Evolutionary conservation across 2,113 vertebrate genomes (phyloP), one percentile per base, ranked within the genome.

Genomic region (Zosterops borbonicus): DNA sequence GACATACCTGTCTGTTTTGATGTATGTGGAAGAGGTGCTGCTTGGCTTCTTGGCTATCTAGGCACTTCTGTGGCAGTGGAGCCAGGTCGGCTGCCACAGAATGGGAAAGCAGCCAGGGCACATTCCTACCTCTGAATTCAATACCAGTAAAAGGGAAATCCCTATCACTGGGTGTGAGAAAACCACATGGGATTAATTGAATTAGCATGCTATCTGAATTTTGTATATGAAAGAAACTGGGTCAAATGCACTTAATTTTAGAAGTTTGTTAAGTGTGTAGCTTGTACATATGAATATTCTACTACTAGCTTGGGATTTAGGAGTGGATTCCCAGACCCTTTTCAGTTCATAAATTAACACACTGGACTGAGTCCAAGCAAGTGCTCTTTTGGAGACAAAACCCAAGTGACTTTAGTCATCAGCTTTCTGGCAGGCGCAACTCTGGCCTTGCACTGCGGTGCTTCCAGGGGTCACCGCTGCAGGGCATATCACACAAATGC

Each of bases 331-430:
- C 27, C 52, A 95, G 68, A 74, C 11, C 83, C 47, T 83, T 83
- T 90, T 70, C 64, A 86, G 64, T 63, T 93, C 44, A 77, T 92
- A 94, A 90, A 90, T 86, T 89, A 93, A 31, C 39, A 52, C 17
- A 21, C 35, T 92, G 86, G 68, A 47, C 39, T 70, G 21, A 27
- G 42, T 63, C 90, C 96, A 92, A 35, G 42, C 7, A 65, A 55
- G 9, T 56, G 16, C 29, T 74, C 63, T 80, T 81, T 80, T 55
- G 78, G 83, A 86, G 73, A 59, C 88, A 79, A 70, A 83, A 37
- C 42, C 27, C 59, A 80, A 80, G 50, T 67, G 79, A 71, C 76
- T 83, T 44, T 33, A 58, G 83, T 92, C 2, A 0, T 81, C 63
- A 88, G 80, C 33, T 92, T 93, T 86, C 92, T 95, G 95, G 89